phyloP scores from a whole-genome alignment of 2,797 vertebrate genomes.

The Dendrocincla fuliginosa region DNA sequence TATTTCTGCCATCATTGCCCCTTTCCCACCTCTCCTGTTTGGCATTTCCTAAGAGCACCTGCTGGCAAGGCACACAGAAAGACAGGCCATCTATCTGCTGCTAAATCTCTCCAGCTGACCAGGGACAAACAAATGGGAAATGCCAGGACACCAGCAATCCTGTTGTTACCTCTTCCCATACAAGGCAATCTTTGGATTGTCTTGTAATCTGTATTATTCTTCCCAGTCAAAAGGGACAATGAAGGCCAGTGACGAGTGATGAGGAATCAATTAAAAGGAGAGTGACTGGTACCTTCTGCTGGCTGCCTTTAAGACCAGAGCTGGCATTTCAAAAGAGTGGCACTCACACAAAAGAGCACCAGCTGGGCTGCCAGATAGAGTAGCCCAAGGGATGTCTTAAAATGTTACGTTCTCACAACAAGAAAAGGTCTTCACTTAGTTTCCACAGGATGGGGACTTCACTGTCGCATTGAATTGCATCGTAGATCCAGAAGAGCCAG shows the following conservation, averaged over 20 bases:
- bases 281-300: conserved; percentile 42
- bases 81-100: background rate
- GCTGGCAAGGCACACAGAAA: background rate
- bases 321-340: conserved; percentile 74
- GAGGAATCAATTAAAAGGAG: conserved; percentile 57
- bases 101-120: background rate
- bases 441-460: background rate
- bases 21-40: background rate
- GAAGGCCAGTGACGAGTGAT: conserved; percentile 26
- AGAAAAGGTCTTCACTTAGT: conserved; percentile 44
- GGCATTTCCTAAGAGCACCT: background rate
- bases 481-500: background rate
- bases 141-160: background rate
- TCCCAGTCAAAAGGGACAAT: conserved; percentile 43
- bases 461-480: background rate
- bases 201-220: conserved; percentile 22
- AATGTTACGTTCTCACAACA: conserved; percentile 71
- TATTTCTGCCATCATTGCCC: background rate
- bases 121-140: background rate
- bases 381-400: conserved; percentile 60
- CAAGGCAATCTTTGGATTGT: background rate
- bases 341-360: conserved; percentile 70
- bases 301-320: conserved; percentile 45
- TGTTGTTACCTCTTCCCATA: background rate
- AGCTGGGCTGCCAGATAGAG: conserved; percentile 73